Conservation (phyloP, 2,888 invertebrate genomes). For the Brenthis hecate region DNA sequence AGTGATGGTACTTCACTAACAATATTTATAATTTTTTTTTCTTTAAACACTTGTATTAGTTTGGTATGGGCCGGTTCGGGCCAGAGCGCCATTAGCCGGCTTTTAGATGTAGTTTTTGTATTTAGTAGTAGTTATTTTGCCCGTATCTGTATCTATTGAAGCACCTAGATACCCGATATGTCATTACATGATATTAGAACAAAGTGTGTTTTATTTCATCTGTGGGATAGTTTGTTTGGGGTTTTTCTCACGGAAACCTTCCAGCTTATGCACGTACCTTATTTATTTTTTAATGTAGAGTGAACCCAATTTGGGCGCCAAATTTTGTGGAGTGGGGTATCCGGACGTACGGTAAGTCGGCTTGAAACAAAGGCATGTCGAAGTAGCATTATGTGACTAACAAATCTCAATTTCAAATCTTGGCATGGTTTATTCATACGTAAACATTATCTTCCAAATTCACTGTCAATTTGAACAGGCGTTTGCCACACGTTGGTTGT, state of each 20-base stretch:
- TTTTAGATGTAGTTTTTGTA: slow-evolving; percentile 64
- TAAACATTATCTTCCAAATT: slow-evolving; percentile 69
- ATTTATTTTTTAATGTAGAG: slow-evolving; percentile 35
- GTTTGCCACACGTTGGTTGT: slow-evolving; percentile 79
- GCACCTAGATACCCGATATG: slow-evolving; percentile 76
- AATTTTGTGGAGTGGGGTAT: slow-evolving; percentile 47
- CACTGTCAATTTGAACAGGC: slow-evolving; percentile 76
- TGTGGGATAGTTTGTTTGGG: slow-evolving; percentile 64
- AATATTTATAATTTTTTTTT: slow-evolving; percentile 50
- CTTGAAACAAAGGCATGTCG: slow-evolving; percentile 51
- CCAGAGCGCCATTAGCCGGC: slow-evolving; percentile 48
- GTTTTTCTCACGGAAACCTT: slow-evolving; percentile 45
- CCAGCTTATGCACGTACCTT: slow-evolving; percentile 56
- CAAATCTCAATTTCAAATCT: slow-evolving; percentile 42
- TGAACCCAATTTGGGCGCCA: slow-evolving; percentile 56
- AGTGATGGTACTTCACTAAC: slow-evolving; percentile 41
- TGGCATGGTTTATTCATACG: slow-evolving; percentile 70
- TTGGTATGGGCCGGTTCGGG: slow-evolving; percentile 46
- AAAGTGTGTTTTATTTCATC: slow-evolving; percentile 78
- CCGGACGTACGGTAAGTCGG: slow-evolving; percentile 53
- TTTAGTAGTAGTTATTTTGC: slow-evolving; percentile 69
- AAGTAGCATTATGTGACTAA: slow-evolving; percentile 55
- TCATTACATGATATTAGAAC: slow-evolving; percentile 80
- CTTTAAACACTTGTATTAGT: slow-evolving; percentile 46
- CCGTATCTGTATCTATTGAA: slow-evolving; percentile 71